Evolutionary conservation across 2,797 vertebrate species (phyloP).

Genomic region (Melopsittacus undulatus): DNA sequence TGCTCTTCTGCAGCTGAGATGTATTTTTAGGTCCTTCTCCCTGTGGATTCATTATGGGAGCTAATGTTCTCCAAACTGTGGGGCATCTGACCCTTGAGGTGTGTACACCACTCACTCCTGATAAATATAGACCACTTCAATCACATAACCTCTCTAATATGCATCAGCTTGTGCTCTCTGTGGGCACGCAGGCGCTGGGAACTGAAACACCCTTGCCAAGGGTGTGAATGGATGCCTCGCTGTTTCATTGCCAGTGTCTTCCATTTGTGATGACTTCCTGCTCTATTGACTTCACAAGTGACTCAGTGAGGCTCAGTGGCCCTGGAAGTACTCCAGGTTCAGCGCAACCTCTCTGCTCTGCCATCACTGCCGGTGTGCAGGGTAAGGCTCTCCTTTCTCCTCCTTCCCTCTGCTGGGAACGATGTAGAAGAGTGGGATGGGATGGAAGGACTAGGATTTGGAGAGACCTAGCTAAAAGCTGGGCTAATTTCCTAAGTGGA

Average conservation of each 20-base stretch:
- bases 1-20: not conserved
- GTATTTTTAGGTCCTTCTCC: conserved; percentile 41
- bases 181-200: fast-evolving
- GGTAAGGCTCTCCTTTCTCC: not conserved
- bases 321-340: conserved; percentile 57
- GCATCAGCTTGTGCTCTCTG: not conserved
- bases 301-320: not conserved
- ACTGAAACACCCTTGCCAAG: not conserved
- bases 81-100: conserved; percentile 41
- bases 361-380: fast-evolving
- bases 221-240: not conserved
- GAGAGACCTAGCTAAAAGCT: not conserved
- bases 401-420: not conserved
- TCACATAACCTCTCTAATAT: conserved; percentile 25
- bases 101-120: not conserved
- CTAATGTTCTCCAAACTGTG: conserved; percentile 6
- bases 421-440: fast-evolving
- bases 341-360: not conserved
- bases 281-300: not conserved
- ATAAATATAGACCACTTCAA: conserved; percentile 61
- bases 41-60: conserved; percentile 47
- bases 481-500: not conserved
- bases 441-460: not conserved
- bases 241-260: not conserved
- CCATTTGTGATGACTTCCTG: not conserved